Base-by-base conservation (phyloP, 2,113 vertebrate species). In the Entosphenus tridentatus region DNA sequence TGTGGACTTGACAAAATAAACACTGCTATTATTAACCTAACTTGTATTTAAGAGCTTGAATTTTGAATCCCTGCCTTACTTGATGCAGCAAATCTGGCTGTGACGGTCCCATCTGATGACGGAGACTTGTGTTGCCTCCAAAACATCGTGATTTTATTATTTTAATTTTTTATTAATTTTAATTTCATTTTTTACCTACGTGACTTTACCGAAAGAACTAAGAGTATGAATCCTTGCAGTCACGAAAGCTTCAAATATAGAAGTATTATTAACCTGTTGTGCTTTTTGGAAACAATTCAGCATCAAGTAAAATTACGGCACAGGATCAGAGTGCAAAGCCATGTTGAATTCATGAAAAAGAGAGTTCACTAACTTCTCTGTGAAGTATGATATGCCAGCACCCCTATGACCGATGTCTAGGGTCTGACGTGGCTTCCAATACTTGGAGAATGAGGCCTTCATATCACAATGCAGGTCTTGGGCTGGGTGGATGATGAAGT, bases 401-500 rank as follows among this genome's bases (percentile, higher is more conserved):
- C 93, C 93, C 71, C 92, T 80, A 75, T 98, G 93, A 16, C 93
- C 93, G 73, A 98, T 92, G 75, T 90, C 83, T 73, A 98, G 55
- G 11, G 89, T 77, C 54, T 73, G 81, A 76, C 88, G 83, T 73
- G 87, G 87, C 73, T 80, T 88, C 93, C 93, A 98, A 68, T 96
- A 89, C 70, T 86, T 96, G 1, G 82, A 77, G 75, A 85, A 96
- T 0, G 87, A 93, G 73, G 81, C 81, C 56, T 79, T 77, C 90
- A 96, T 92, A 74, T 89, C 83, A 78, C 87, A 96, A 54, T 58
- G 74, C 10, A 85, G 78, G 10, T 79, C 85, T 39, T 78, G 77
- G 68, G 96, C 86, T 0, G 93, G 93, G 72, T 84, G 85, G 71
- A 96, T 95, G 71, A 98, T 81, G 74, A 96, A 79, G 75, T 86